phyloP scores from a whole-genome alignment of 2,888 invertebrate species.

The Anoncus sp. region DNA sequence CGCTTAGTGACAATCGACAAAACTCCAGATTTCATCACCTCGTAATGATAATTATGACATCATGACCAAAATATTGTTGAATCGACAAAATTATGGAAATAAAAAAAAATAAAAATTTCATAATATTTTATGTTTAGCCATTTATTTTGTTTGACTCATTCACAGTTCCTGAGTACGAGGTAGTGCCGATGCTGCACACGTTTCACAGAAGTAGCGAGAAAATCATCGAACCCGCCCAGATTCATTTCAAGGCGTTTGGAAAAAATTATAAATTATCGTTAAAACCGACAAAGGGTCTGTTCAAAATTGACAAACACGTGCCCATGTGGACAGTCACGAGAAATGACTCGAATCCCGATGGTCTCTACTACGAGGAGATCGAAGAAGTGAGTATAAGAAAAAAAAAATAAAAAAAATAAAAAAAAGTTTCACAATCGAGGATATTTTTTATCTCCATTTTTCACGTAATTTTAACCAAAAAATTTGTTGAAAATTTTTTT shows the following conservation, averaged over 20 bases:
- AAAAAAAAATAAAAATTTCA: too few species aligned
- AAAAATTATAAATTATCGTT: slow-evolving; percentile 89
- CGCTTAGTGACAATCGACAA: slow-evolving; percentile 28
- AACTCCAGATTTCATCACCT: slow-evolving; percentile 15
- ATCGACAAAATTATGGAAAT: too few species aligned
- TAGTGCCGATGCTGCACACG: slow-evolving; percentile 90
- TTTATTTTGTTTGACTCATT: slow-evolving; percentile 52
- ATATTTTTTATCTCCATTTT: too few species aligned
- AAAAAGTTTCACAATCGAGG: too few species aligned
- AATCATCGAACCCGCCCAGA: slow-evolving; percentile 83
- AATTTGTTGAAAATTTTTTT: too few species aligned
- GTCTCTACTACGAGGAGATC: slow-evolving; percentile 91
- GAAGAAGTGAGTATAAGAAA: slow-evolving; percentile 87
- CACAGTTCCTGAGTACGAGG: slow-evolving; percentile 92
- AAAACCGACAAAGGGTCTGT: slow-evolving; percentile 90
- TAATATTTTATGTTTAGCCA: slow-evolving; percentile 29
- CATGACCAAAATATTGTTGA: neutral
- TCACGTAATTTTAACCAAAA: too few species aligned
- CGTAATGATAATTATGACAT: neutral
- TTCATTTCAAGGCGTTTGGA: slow-evolving; percentile 93
- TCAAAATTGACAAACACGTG: slow-evolving; percentile 89
- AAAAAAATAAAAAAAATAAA: too few species aligned
- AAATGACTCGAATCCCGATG: slow-evolving; percentile 91
- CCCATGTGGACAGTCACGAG: slow-evolving; percentile 93
- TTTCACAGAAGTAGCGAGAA: slow-evolving; percentile 78